Evolutionary conservation across 1,140 invertebrate species (phyloP), one percentile per base, ranked within the genome.

Genomic region (Cotesia typhae): DNA sequence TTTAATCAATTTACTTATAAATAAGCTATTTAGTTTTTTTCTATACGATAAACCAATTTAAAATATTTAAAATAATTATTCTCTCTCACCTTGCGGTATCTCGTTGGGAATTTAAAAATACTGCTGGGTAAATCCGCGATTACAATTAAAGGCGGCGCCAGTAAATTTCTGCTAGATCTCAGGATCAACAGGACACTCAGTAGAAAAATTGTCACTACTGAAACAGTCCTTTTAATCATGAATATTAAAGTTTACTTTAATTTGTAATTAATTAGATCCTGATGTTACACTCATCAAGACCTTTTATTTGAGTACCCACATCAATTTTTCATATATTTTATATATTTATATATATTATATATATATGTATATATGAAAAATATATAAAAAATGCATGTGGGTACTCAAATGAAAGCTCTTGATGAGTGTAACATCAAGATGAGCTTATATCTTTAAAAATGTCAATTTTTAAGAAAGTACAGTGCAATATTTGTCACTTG

Each of bases 21-120:
- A 35, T 20, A 20, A 7, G 36, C 28, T 64, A 47, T 67, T 67
- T 67, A 5, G 17, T 17, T 67, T 57, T 70, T 28, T 20, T 59
- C 10, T 47, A 47, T 47, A 47, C 28, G 3, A 14, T 55, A 10
- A 68, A 9, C 57, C 41, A 2, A 53, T 6, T 55, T 53, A 17
- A 28, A 20, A 66, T 61, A 72, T 69, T 74, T 36, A 60, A 41
- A 57, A 73, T 52, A 38, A 65, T 51, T 35, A 52, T 61, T 12
- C 10, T 7, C 63, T 80, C 83, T 83, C 52, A 84, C 83, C 74
- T 55, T 5, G 6, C 77, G 78, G 47, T 78, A 92, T 75, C 91
- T 86, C 0, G 91, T 92, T 36, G 88, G 88, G 78, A 92, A 91
- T n/a, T 83, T 79, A 79, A 90, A 92, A 4, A 89, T 89, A 41